Percentiles rank a stretch among this genome's conserved stretches.
phyloP scores from a whole-genome alignment of 2,888 invertebrate species.

The Tetropium fuscum region DNA sequence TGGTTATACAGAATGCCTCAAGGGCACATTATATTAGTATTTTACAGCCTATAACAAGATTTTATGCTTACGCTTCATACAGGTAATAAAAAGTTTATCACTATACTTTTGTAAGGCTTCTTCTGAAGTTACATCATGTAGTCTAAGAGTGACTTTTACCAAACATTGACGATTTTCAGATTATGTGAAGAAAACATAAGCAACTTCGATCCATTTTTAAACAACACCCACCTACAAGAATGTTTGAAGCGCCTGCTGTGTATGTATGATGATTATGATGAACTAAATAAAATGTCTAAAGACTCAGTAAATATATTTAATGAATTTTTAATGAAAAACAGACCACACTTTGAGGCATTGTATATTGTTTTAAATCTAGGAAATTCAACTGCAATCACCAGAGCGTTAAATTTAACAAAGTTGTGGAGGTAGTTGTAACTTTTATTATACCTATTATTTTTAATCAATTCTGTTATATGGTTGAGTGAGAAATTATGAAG shows the following conservation, averaged over 20 bases:
- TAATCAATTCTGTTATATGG: background rate
- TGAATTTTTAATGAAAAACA: slow-evolving; percentile 55
- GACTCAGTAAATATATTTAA: slow-evolving; percentile 42
- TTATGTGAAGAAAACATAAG: slow-evolving; percentile 68
- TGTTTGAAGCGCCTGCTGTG: slow-evolving; percentile 76
- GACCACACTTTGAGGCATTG: slow-evolving; percentile 74
- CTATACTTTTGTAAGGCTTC: background rate
- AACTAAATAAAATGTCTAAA: slow-evolving; percentile 39
- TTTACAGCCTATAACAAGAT: slow-evolving; percentile 81
- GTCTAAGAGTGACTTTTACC: background rate
- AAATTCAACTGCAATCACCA: slow-evolving; percentile 68
- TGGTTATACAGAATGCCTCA: slow-evolving; percentile 78
- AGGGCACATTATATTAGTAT: slow-evolving; percentile 69
- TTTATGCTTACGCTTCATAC: slow-evolving; percentile 79
- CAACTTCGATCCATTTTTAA: slow-evolving; percentile 77
- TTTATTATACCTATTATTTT: slow-evolving; percentile 17
- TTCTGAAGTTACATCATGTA: background rate
- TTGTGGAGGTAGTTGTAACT: slow-evolving; percentile 64
- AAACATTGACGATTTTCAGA: slow-evolving; percentile 48
- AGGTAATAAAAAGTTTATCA: slow-evolving; percentile 66
- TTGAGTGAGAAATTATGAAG: too few species aligned
- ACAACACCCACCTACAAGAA: slow-evolving; percentile 77
- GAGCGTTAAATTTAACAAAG: slow-evolving; percentile 67
- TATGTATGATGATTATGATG: slow-evolving; percentile 69
- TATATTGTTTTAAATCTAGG: slow-evolving; percentile 78